Evolutionary conservation across 2,113 vertebrate genomes (phyloP).

Genomic region (Myotis yumanensis): DNA sequence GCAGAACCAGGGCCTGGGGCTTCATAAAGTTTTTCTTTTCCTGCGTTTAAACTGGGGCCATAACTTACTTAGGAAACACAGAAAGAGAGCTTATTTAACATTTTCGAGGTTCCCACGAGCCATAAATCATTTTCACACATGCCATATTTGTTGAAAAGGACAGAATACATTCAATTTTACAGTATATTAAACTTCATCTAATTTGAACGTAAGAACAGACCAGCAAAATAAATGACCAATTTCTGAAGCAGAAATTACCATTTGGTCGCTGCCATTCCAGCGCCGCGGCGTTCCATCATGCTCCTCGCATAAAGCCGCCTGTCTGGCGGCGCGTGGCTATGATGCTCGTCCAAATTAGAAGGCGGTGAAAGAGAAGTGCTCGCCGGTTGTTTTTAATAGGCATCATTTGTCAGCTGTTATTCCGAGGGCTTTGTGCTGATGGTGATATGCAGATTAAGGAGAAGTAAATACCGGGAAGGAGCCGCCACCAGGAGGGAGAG

Average conservation of each 20-base stretch:
- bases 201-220: constrained; percentile 89
- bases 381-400: constrained; percentile 85
- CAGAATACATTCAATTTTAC: constrained; percentile 90
- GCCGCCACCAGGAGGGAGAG: background rate
- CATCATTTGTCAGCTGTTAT: constrained; percentile 88
- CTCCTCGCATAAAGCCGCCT: constrained; percentile 91
- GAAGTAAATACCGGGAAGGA: constrained; percentile 76
- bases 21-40: constrained; percentile 83
- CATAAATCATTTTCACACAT: constrained; percentile 87
- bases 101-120: constrained; percentile 84
- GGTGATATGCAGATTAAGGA: constrained; percentile 88
- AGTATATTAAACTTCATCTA: constrained; percentile 91
- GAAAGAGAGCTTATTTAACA: constrained; percentile 87
- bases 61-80: constrained; percentile 82
- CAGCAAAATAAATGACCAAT: constrained; percentile 92
- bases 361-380: constrained; percentile 84
- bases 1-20: constrained; percentile 66
- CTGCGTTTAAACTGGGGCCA: constrained; percentile 82
- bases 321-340: constrained; percentile 89
- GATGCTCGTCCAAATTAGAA: constrained; percentile 87
- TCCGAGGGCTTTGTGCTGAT: constrained; percentile 85
- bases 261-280: constrained; percentile 88
- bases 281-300: constrained; percentile 88
- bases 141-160: constrained; percentile 87
- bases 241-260: constrained; percentile 91